Evolutionary conservation across 1,140 invertebrate genomes (phyloP), one percentile per base, ranked within the genome.

Genomic region (Bombus confusus): DNA sequence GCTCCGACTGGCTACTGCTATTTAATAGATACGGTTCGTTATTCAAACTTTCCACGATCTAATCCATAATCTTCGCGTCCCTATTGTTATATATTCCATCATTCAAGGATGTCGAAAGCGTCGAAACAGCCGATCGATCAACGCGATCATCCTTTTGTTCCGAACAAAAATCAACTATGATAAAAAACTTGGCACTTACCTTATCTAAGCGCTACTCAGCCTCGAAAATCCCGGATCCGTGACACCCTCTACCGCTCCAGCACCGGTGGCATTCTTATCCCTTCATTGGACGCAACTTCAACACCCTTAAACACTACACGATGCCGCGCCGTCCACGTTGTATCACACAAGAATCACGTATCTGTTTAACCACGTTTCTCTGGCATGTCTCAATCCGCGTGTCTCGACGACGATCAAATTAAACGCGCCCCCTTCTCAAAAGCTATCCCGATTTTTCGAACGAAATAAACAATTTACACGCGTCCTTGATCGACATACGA

Each of bases 281-380:
- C 77, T 72, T 86, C 66, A 83, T 57, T 39, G 62, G 69, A 68
- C 69, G 76, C 88, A 89, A 87, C 87, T 80, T 89, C 41, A 89
- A 25, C 88, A 89, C 87, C 87, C 72, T 86, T 89, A 86, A 66
- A 79, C 88, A 89, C 88, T 89, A 47, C 87, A 86, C 88, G 83
- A 83, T 47, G 76, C 12, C 12, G 83, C 77, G 80, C 12, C 9
- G 83, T 80, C 80, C 83, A 81, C 78, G 85, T 74, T 72, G 39
- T 73, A 83, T 72, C 79, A 80, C 87, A 82, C 66, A 64, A 77
- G 74, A 69, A 76, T 88, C 88, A 86, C 88, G 87, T 86, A 87
- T 80, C 79, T 52, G 41, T 31, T 86, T 43, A 62, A 80, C 57
- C 66, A n/a, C 80, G 87, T 64, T 59, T 57, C 64, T 71, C 39